Percentiles rank a stretch among this genome's conserved stretches.
Conservation (phyloP, 2,113 vertebrate species). For the Protobothrops mucrosquamatus region DNA sequence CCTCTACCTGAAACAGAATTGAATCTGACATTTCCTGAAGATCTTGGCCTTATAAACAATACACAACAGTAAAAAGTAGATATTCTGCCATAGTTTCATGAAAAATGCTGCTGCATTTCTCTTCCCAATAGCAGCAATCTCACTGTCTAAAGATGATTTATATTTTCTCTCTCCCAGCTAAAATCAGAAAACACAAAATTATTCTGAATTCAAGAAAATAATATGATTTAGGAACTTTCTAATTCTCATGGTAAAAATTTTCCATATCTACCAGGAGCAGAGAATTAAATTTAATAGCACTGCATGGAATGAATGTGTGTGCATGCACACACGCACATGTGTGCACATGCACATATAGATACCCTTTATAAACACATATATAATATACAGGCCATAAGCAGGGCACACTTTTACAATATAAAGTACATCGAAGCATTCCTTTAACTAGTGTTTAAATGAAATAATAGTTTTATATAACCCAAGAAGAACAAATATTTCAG, state of each 20-base stretch:
- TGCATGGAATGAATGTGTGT: conserved; percentile 1
- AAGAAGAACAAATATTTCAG: fast-evolving
- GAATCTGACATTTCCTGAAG: conserved; percentile 44
- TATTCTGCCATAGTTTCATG: conserved; percentile 19
- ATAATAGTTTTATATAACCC: fast-evolving
- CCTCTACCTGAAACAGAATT: conserved; percentile 62
- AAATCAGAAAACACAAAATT: conserved; percentile 14
- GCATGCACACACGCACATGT: fast-evolving
- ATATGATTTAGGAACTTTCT: neutral
- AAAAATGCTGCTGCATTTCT: conserved; percentile 36
- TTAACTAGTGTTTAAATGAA: neutral
- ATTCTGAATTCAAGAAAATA: neutral
- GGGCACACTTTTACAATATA: neutral
- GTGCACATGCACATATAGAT: neutral
- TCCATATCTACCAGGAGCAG: neutral
- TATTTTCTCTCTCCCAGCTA: neutral
- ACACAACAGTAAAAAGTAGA: conserved; percentile 31
- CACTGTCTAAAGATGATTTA: neutral
- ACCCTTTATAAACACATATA: neutral
- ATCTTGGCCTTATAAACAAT: conserved; percentile 42
- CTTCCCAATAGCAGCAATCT: conserved; percentile 35
- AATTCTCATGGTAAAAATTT: neutral
- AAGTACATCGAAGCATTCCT: neutral
- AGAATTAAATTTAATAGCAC: neutral
- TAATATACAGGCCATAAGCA: conserved; percentile 2